A percentile compares a stretch with the other conserved stretches of the same genome.
Conservation (phyloP, 1,140 invertebrate genomes). For the Euborellia annulipes region DNA sequence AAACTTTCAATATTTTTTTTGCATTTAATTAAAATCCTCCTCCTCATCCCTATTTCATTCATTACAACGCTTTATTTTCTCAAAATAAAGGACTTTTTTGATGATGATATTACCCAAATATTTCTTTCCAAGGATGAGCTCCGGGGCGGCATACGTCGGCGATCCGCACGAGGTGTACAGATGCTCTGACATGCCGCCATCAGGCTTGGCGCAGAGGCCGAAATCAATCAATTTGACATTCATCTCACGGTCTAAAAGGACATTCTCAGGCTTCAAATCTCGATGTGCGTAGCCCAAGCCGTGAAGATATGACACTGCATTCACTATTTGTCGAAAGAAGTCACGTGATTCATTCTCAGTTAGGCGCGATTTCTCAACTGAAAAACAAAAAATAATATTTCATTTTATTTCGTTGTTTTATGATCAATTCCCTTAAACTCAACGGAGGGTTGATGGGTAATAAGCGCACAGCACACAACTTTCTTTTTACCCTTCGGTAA, state of each 20-base stretch:
- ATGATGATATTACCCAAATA: slow-evolving; percentile 37
- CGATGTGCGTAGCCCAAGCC: slow-evolving; percentile 58
- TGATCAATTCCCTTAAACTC: no score
- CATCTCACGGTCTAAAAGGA: slow-evolving; percentile 61
- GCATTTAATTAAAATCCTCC: no score
- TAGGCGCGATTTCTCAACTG: slow-evolving; percentile 50
- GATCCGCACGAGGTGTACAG: slow-evolving; percentile 67
- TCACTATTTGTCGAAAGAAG: slow-evolving; percentile 64
- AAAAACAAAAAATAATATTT: no score
- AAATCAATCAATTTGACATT: slow-evolving; percentile 82
- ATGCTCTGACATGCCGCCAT: slow-evolving; percentile 44
- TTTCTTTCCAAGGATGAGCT: slow-evolving; percentile 34
- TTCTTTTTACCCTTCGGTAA: no score
- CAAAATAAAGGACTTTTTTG: no score
- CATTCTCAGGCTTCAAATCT: slow-evolving; percentile 76
- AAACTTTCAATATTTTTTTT: no score
- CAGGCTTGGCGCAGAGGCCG: slow-evolving; percentile 70
- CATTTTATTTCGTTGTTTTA: no score
- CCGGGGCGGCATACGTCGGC: slow-evolving; percentile 59
- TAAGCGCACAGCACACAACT: no score
- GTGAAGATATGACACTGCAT: slow-evolving; percentile 63
- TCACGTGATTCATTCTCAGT: slow-evolving; percentile 50
- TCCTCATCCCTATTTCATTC: no score
- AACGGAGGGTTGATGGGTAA: no score
- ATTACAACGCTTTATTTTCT: no score